Percentiles rank a stretch among this genome's conserved stretches.
phyloP scores from a whole-genome alignment of 2,113 vertebrate species.

The Malurus melanocephalus region DNA sequence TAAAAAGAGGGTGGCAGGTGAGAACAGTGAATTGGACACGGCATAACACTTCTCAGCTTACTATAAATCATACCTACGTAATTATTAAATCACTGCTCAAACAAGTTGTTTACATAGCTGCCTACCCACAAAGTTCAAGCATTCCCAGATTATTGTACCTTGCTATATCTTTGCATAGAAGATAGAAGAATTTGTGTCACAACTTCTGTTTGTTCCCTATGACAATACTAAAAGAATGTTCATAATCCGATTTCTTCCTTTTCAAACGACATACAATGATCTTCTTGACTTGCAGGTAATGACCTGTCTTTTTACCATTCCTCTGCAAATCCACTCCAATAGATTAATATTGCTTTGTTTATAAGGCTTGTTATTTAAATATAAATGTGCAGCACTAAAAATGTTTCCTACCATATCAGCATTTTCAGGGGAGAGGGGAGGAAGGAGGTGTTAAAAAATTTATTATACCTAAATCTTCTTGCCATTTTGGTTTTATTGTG shows the following conservation, averaged over 20 bases:
- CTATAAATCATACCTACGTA: not conserved
- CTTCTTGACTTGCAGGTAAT: constrained; percentile 4
- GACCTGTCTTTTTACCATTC: not conserved
- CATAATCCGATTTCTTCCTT: not conserved
- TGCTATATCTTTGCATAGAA: not conserved
- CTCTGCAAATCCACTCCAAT: not conserved
- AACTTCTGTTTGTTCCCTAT: not conserved
- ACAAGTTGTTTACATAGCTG: constrained; percentile 8
- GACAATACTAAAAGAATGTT: constrained; percentile 3
- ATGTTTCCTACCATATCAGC: not conserved
- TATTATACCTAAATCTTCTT: not conserved
- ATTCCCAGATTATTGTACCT: not conserved
- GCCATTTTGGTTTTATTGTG: not conserved
- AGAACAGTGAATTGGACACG: not conserved
- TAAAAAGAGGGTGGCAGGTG: not conserved
- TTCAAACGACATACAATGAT: not conserved
- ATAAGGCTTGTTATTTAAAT: constrained; percentile 5
- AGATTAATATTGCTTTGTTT: not conserved
- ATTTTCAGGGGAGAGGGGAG: not conserved
- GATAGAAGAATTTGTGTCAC: not conserved
- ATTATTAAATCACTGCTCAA: not conserved
- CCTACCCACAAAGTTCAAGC: not conserved
- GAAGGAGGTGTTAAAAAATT: not conserved
- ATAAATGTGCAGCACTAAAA: not conserved
- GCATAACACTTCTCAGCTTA: not conserved